Conservation (phyloP, 2,888 invertebrate species). For the Galeruca laticollis region DNA sequence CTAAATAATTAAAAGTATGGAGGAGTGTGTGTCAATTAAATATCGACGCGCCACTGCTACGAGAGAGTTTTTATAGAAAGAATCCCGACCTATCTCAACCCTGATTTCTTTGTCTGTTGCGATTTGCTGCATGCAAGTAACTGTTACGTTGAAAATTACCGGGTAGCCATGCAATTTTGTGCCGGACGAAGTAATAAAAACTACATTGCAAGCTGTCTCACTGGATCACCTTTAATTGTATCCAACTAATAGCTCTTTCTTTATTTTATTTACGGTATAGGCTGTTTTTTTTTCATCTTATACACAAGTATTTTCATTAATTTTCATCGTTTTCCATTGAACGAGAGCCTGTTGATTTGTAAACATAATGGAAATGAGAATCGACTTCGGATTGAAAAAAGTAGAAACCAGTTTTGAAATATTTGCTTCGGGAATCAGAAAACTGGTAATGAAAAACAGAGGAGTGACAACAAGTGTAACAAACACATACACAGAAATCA, state of each 20-base stretch:
- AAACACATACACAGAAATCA: too few relatives aligned
- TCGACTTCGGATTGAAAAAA: too few relatives aligned
- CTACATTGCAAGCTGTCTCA: slow-evolving; percentile 5
- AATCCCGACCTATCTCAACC: slow-evolving; percentile 30
- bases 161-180: slow-evolving; percentile 23
- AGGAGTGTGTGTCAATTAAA: too few relatives aligned
- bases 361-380: too few relatives aligned
- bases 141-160: slow-evolving; percentile 25
- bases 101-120: slow-evolving; percentile 24
- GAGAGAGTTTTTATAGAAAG: slow-evolving; percentile 1
- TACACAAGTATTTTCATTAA: neutral
- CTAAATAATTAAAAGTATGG: too few relatives aligned
- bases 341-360: too few relatives aligned
- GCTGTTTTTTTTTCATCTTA: neutral
- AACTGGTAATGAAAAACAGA: too few relatives aligned
- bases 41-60: neutral
- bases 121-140: slow-evolving; percentile 25
- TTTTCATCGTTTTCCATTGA: neutral
- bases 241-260: slow-evolving; percentile 1
- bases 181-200: slow-evolving; percentile 19
- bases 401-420: too few relatives aligned
- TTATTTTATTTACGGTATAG: neutral
- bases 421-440: too few relatives aligned
- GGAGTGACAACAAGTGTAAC: too few relatives aligned
- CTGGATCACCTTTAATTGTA: slow-evolving; percentile 19